Percentiles rank a stretch among this genome's conserved stretches.
These are phyloP conservation scores for Myrmophylax atrothorax DNA, from an alignment of 2,113 vertebrate genomes.

Conservation along the genomic window DNA sequence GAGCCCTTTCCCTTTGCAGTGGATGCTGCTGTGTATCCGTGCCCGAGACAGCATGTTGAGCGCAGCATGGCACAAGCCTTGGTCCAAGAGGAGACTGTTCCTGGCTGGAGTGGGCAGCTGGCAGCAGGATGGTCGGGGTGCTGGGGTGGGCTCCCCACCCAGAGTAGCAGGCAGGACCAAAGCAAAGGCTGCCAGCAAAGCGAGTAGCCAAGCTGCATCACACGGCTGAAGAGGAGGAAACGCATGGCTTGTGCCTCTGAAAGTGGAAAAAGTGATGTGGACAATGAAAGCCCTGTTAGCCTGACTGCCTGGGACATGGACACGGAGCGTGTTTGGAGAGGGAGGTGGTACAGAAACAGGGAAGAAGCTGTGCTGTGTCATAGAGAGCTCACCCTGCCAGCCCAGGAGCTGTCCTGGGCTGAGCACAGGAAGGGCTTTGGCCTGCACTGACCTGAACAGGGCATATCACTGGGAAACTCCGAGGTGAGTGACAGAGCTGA, in stretches of 20 bases:
- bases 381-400: background rate
- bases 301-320: background rate
- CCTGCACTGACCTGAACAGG: background rate
- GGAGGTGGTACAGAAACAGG: background rate
- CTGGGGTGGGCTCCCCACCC: background rate
- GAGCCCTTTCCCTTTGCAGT: background rate
- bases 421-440: background rate
- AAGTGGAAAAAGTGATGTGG: conserved; percentile 38
- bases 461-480: background rate
- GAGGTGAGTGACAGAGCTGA: background rate
- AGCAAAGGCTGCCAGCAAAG: background rate
- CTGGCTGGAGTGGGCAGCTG: background rate
- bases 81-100: background rate
- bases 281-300: conserved; percentile 60
- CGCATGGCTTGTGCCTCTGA: background rate
- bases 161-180: background rate
- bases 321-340: background rate
- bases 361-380: background rate
- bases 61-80: background rate
- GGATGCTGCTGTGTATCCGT: background rate
- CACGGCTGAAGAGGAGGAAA: background rate
- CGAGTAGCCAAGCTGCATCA: background rate
- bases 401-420: fast-evolving
- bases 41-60: background rate
- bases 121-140: fast-evolving